Percentiles rank a stretch among this genome's conserved stretches.
These are phyloP conservation scores for Gallinago jamesoni DNA, from an alignment of 2,113 vertebrate species.

Conservation along the genomic window DNA sequence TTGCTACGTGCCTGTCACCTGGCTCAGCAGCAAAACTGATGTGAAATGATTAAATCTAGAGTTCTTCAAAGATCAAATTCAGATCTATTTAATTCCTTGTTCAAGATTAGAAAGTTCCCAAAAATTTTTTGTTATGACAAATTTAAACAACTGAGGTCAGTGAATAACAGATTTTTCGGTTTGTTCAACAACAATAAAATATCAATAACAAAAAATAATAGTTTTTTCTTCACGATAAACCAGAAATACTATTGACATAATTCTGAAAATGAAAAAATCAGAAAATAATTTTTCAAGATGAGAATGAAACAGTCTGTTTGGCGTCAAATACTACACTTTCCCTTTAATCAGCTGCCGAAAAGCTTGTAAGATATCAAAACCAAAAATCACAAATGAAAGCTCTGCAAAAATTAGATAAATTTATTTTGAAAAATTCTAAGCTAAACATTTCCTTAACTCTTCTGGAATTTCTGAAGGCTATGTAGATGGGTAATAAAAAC, in stretches of 20 bases:
- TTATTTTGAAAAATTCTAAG: background rate
- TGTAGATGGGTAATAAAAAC: background rate
- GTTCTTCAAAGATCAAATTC: conserved; percentile 21
- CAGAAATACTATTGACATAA: background rate
- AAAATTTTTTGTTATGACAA: background rate
- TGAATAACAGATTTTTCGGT: background rate
- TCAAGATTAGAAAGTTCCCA: background rate
- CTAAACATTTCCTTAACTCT: background rate
- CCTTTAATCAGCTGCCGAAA: background rate
- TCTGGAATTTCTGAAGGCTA: background rate
- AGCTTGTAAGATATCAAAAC: background rate
- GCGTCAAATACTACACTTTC: background rate
- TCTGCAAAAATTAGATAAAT: background rate
- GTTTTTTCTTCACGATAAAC: background rate
- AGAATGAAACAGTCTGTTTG: background rate
- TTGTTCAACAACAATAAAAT: background rate
- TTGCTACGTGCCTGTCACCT: background rate
- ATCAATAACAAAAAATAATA: background rate
- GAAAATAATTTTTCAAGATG: background rate
- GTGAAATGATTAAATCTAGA: background rate
- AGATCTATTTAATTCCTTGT: conserved; percentile 26
- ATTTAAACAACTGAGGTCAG: background rate
- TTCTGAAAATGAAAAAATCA: background rate
- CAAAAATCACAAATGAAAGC: background rate
- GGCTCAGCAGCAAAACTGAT: background rate